Conservation (phyloP, 2,113 vertebrate species). For the Trogon surrucura region DNA sequence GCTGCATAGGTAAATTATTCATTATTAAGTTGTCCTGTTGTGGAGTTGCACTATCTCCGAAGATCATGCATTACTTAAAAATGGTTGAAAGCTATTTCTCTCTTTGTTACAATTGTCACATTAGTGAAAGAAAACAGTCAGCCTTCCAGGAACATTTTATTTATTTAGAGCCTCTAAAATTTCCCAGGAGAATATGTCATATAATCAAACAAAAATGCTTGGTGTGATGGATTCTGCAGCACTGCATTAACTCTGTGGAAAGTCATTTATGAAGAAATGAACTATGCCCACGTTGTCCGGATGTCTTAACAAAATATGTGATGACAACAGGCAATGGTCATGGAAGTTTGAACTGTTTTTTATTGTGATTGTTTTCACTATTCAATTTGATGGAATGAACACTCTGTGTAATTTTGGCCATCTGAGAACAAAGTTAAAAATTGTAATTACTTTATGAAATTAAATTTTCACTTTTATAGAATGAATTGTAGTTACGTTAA, state of each 20-base stretch:
- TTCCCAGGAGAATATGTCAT: neutral
- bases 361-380: neutral
- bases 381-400: neutral
- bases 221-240: neutral
- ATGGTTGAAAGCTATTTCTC: neutral
- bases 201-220: constrained; percentile 23
- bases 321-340: neutral
- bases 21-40: neutral
- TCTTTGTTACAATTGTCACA: neutral
- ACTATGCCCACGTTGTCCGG: neutral
- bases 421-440: neutral
- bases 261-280: constrained; percentile 1
- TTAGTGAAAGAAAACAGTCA: constrained; percentile 6
- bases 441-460: neutral
- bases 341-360: neutral
- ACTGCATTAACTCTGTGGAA: neutral
- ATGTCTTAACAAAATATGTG: neutral
- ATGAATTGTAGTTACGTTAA: neutral
- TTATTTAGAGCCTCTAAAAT: constrained; percentile 13
- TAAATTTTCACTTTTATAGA: neutral
- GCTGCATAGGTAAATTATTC: neutral
- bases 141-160: constrained; percentile 17
- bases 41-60: neutral
- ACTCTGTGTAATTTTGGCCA: neutral
- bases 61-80: neutral